Evolutionary conservation across 2,888 invertebrate species (phyloP).

Genomic region (Portevinia maculata): DNA sequence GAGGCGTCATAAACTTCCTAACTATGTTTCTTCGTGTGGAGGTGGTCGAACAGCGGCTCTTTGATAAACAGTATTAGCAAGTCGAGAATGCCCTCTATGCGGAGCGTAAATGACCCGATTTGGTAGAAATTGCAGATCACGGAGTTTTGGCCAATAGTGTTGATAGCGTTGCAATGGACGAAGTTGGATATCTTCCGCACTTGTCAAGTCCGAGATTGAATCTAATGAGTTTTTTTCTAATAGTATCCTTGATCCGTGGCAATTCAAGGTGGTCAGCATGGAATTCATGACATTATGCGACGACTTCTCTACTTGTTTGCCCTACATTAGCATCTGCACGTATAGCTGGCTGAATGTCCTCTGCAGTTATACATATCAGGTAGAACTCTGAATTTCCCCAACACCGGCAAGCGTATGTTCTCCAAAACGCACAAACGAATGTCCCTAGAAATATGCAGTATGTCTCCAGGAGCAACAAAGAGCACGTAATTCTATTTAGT

Average conservation of each 20-base stretch:
- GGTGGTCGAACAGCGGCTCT: slow-evolving; percentile 92
- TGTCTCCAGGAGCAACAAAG: too few species aligned
- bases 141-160: slow-evolving; percentile 90
- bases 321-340: slow-evolving; percentile 90
- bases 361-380: slow-evolving; percentile 84
- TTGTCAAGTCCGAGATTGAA: slow-evolving; percentile 86
- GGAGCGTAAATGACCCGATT: slow-evolving; percentile 86
- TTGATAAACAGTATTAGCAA: slow-evolving; percentile 92
- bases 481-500: slow-evolving; percentile 84
- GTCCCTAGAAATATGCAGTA: slow-evolving; percentile 84
- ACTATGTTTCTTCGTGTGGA: slow-evolving; percentile 91
- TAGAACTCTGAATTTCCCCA: slow-evolving; percentile 87
- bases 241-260: slow-evolving; percentile 80
- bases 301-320: slow-evolving; percentile 88
- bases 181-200: slow-evolving; percentile 87
- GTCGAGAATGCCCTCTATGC: slow-evolving; percentile 87
- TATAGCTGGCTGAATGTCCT: slow-evolving; percentile 86
- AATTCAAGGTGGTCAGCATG: slow-evolving; percentile 85
- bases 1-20: slow-evolving; percentile 36
- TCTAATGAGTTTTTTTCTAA: slow-evolving; percentile 67
- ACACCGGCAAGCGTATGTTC: slow-evolving; percentile 86
- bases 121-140: slow-evolving; percentile 95
- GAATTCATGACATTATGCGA: slow-evolving; percentile 86
- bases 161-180: slow-evolving; percentile 88
- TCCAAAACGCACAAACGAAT: slow-evolving; percentile 87